phyloP scores from a whole-genome alignment of 2,797 vertebrate genomes.

The Neopelma chrysocephalum region DNA sequence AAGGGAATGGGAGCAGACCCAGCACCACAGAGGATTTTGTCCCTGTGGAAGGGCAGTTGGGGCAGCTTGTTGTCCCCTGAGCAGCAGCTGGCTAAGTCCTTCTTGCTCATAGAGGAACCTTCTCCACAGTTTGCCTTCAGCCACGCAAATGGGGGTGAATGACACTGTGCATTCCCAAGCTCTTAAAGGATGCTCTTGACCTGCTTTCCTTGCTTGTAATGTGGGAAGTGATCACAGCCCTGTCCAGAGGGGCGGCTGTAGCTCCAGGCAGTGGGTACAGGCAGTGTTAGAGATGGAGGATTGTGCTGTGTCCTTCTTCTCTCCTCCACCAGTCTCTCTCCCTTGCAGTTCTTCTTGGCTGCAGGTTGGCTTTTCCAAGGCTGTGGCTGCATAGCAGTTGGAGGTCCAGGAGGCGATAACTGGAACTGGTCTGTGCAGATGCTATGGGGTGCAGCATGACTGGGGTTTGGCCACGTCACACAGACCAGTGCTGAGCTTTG shows the following conservation, averaged over 20 bases:
- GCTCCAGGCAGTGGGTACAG: not conserved
- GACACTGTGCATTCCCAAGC: not conserved
- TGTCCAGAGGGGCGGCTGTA: not conserved
- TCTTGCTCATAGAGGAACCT: not conserved
- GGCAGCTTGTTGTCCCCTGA: not conserved
- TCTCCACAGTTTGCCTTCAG: not conserved
- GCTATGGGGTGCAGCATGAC: not conserved
- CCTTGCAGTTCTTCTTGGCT: not conserved
- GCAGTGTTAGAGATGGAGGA: accelerated
- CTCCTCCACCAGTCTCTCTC: not conserved
- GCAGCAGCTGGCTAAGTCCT: not conserved
- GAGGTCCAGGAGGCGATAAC: not conserved
- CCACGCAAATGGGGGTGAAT: accelerated
- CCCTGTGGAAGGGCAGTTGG: not conserved
- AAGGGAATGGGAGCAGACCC: not conserved
- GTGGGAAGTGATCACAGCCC: not conserved
- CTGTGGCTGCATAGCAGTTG: not conserved
- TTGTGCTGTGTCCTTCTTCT: not conserved
- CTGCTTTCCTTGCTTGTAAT: accelerated
- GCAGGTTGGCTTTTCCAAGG: not conserved
- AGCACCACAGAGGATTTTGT: accelerated
- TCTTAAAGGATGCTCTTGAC: not conserved
- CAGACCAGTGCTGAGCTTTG: not conserved
- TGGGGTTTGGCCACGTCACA: not conserved
- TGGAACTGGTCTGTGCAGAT: not conserved